Evolutionary conservation across 2,888 invertebrate species (phyloP).

Genomic region (Sarcophaga subvicina): DNA sequence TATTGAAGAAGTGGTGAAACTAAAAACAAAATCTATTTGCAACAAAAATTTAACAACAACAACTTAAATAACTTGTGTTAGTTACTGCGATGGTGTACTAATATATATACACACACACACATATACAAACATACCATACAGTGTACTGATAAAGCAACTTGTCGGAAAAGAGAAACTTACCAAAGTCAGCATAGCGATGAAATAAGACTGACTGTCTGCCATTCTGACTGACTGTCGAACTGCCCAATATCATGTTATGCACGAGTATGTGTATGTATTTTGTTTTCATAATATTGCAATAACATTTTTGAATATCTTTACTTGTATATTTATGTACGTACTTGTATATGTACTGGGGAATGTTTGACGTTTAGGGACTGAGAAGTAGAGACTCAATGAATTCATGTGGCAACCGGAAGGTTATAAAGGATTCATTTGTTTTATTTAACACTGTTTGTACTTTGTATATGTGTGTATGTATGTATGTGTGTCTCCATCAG

Average conservation of each 20-base stretch:
- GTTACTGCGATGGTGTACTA: background rate
- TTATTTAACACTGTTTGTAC: background rate
- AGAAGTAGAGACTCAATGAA: no score
- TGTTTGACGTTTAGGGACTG: background rate
- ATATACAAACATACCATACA: background rate
- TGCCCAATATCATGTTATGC: background rate
- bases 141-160: background rate
- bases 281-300: background rate
- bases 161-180: background rate
- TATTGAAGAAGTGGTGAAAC: background rate
- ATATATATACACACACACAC: no score
- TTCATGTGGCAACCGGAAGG: background rate
- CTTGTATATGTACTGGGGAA: background rate
- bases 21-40: conserved; percentile 15
- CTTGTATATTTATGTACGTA: background rate
- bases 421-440: background rate
- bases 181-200: background rate
- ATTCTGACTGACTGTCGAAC: background rate
- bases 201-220: no score
- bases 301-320: background rate
- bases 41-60: background rate
- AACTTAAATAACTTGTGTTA: background rate
- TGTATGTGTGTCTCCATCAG: no score
- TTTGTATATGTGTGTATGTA: no score
- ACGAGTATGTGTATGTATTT: background rate